phyloP scores from a whole-genome alignment of 2,113 vertebrate genomes.

The Passer montanus region DNA sequence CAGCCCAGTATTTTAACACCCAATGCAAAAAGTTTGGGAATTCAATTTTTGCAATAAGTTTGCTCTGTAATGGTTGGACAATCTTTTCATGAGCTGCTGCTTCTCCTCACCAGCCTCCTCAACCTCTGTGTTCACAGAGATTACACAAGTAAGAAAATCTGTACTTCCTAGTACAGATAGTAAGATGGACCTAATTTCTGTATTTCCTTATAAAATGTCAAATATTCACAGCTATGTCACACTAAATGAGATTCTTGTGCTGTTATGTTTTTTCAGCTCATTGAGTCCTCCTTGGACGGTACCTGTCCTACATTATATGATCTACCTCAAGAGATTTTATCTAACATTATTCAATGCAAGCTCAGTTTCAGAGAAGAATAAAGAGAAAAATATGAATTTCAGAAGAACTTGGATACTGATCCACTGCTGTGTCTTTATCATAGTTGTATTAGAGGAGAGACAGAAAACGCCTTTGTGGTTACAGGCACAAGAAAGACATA shows the following conservation, averaged over 20 bases:
- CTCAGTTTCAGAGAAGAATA: conserved; percentile 4
- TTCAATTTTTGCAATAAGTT: conserved; percentile 49
- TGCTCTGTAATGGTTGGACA: neutral
- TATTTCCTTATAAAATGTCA: conserved; percentile 71
- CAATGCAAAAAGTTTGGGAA: conserved; percentile 33
- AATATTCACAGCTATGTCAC: conserved; percentile 67
- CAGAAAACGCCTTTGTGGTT: neutral
- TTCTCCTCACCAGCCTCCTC: neutral
- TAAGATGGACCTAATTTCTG: conserved; percentile 58
- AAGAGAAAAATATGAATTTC: neutral
- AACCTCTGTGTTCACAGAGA: neutral
- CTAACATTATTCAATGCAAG: neutral
- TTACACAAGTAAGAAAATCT: conserved; percentile 8
- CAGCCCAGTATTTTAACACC: conserved; percentile 25
- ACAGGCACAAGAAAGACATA: neutral
- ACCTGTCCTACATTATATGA: conserved; percentile 4
- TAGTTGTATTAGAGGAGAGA: neutral
- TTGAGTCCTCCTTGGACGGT: conserved; percentile 20
- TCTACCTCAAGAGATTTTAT: neutral
- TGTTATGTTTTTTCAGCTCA: conserved; percentile 55
- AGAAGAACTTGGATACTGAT: neutral
- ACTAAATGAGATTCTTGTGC: conserved; percentile 63
- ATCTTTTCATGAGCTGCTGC: conserved; percentile 11
- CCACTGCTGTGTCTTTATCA: neutral
- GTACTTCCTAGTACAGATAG: neutral